A percentile compares a stretch with the other conserved stretches of the same genome.
phyloP scores from a whole-genome alignment of 2,113 vertebrate genomes.

The Megaceryle torquata region DNA sequence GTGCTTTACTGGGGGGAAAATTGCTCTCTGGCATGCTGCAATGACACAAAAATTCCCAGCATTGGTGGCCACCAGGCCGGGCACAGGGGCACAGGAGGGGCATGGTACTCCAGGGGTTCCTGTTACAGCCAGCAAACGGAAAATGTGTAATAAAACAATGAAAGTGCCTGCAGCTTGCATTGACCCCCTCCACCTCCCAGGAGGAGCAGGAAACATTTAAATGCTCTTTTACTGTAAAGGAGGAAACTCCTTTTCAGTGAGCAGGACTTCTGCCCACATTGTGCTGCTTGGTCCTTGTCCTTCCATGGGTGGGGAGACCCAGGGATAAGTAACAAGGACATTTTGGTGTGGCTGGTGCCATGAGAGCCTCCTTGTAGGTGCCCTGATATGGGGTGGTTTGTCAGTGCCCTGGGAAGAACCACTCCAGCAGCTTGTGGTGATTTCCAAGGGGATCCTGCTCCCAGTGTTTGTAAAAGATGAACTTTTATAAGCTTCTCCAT shows the following conservation, averaged over 20 bases:
- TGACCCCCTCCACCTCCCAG: not conserved
- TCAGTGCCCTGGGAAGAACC: not conserved
- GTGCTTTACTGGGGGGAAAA: not conserved
- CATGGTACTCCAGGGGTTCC: not conserved
- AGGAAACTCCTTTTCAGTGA: not conserved
- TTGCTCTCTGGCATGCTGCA: rapidly evolving
- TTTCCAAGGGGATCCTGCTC: not conserved
- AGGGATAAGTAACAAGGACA: rapidly evolving
- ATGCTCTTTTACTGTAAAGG: not conserved
- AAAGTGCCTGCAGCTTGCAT: not conserved
- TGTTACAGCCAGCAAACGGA: not conserved
- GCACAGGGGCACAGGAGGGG: not conserved
- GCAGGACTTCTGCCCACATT: not conserved
- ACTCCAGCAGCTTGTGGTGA: not conserved
- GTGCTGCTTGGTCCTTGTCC: not conserved
- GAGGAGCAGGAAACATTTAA: conserved; percentile 20
- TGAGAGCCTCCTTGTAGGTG: rapidly evolving
- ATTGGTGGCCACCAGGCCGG: not conserved
- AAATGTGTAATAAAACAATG: conserved; percentile 18
- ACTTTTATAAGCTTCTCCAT: not conserved
- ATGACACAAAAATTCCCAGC: not conserved
- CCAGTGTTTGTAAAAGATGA: not conserved
- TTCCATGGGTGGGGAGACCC: not conserved
- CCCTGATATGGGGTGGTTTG: rapidly evolving
- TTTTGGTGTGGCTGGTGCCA: not conserved